Conservation (phyloP, 1,140 invertebrate species). For the Araneus ventricosus region DNA sequence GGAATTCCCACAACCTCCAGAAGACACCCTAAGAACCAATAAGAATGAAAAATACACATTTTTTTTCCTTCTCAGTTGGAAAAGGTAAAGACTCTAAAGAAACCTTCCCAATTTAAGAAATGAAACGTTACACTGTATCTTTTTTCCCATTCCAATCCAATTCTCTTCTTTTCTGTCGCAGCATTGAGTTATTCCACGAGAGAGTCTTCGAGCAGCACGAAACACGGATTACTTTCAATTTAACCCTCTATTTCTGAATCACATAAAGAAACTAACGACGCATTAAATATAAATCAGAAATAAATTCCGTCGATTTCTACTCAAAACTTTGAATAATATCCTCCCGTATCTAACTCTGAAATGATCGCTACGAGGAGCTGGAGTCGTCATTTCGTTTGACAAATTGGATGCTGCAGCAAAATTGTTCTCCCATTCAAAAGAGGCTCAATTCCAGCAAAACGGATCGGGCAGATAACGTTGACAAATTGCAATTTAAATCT, state of each 20-base stretch:
- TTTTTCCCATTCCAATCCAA: background rate
- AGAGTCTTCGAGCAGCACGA: background rate
- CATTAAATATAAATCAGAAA: slow-evolving; percentile 59
- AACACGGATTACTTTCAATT: slow-evolving; percentile 24
- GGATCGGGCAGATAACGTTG: slow-evolving; percentile 42
- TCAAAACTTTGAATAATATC: slow-evolving; percentile 56
- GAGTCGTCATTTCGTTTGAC: slow-evolving; percentile 51
- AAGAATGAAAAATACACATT: background rate
- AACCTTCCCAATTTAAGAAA: slow-evolving; percentile 20
- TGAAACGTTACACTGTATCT: background rate
- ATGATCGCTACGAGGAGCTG: slow-evolving; percentile 29
- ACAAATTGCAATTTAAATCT: slow-evolving; percentile 58
- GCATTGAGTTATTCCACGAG: background rate
- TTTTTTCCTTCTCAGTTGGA: background rate
- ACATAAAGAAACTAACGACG: slow-evolving; percentile 44
- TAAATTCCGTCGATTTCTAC: slow-evolving; percentile 11
- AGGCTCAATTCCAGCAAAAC: slow-evolving; percentile 25
- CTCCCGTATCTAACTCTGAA: background rate
- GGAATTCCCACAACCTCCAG: background rate
- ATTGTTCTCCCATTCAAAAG: slow-evolving; percentile 23
- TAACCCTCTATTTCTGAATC: background rate
- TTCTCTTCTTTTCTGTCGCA: background rate
- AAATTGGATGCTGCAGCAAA: slow-evolving; percentile 50
- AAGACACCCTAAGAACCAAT: background rate
- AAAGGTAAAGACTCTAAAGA: background rate